Conservation (phyloP, 2,797 vertebrate genomes). For the Prionace glauca region DNA sequence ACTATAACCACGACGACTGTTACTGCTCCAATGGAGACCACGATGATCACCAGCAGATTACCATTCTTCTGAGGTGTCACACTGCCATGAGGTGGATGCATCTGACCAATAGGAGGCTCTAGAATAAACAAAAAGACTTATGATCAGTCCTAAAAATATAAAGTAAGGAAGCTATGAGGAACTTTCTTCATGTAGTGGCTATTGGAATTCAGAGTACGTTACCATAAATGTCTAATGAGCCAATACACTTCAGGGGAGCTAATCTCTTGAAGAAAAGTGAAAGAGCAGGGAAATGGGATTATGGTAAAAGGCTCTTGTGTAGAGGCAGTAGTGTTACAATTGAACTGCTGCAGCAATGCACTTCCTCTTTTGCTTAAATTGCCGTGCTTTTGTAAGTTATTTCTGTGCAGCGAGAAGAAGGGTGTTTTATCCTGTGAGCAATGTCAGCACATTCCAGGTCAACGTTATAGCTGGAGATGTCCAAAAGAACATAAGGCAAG, state of each 20-base stretch:
- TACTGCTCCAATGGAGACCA: conserved; percentile 76
- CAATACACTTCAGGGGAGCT: background rate
- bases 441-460: background rate
- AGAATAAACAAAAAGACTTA: conserved; percentile 41
- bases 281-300: background rate
- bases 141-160: background rate
- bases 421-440: background rate
- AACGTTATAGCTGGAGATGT: background rate
- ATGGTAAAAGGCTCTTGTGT: background rate
- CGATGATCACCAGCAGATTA: conserved; percentile 79
- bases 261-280: background rate
- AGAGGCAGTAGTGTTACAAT: background rate
- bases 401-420: background rate
- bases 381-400: background rate
- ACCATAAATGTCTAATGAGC: background rate
- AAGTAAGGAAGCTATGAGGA: background rate
- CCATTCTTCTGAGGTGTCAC: conserved; percentile 83
- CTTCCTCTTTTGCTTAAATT: background rate
- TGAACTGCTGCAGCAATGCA: background rate
- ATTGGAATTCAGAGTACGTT: background rate
- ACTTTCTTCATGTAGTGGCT: background rate
- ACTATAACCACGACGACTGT: conserved; percentile 71
- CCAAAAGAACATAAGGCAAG: background rate
- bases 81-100: conserved; percentile 83
- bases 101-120: conserved; percentile 88